A percentile compares a stretch with the other conserved stretches of the same genome.
Evolutionary conservation across 1,140 invertebrate genomes (phyloP).

Genomic region (Monochamus saltuarius): DNA sequence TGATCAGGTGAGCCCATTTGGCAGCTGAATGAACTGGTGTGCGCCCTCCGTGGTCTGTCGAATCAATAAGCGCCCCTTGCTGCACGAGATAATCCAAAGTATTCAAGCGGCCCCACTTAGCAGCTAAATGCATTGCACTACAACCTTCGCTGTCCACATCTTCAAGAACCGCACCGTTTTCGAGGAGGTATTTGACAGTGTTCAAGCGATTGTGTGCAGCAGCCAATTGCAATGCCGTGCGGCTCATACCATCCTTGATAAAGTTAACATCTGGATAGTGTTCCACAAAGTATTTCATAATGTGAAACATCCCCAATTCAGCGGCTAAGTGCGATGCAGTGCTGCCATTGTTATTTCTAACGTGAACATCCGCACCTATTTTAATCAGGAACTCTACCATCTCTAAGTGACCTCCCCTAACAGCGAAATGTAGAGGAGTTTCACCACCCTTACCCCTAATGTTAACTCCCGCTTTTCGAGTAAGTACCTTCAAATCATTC

Average conservation of each 20-base stretch:
- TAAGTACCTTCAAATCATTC: too few relatives aligned
- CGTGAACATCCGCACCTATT: slow-evolving; percentile 23
- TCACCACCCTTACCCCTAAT: slow-evolving; percentile 22
- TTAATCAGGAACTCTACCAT: slow-evolving; percentile 33
- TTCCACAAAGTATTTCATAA: slow-evolving; percentile 37
- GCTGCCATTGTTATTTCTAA: slow-evolving; percentile 16
- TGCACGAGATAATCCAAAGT: too few relatives aligned
- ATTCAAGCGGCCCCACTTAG: too few relatives aligned
- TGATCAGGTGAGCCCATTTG: neutral
- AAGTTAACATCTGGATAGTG: slow-evolving; percentile 28
- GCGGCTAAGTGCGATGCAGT: slow-evolving; percentile 56
- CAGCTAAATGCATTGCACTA: too few relatives aligned
- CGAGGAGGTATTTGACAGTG: too few relatives aligned
- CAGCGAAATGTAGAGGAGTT: slow-evolving; percentile 36
- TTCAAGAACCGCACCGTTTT: too few relatives aligned
- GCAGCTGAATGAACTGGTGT: neutral
- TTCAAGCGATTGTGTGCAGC: too few relatives aligned
- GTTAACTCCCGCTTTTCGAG: too few relatives aligned
- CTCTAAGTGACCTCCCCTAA: slow-evolving; percentile 71
- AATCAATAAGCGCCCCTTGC: too few relatives aligned
- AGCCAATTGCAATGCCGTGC: too few relatives aligned
- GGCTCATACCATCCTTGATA: too few relatives aligned
- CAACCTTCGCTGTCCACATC: too few relatives aligned
- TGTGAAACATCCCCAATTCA: slow-evolving; percentile 53
- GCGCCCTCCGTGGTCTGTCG: neutral